Evolutionary conservation across 2,113 vertebrate genomes (phyloP), one percentile per base, ranked within the genome.

Genomic region (Rhadina sibilatrix): DNA sequence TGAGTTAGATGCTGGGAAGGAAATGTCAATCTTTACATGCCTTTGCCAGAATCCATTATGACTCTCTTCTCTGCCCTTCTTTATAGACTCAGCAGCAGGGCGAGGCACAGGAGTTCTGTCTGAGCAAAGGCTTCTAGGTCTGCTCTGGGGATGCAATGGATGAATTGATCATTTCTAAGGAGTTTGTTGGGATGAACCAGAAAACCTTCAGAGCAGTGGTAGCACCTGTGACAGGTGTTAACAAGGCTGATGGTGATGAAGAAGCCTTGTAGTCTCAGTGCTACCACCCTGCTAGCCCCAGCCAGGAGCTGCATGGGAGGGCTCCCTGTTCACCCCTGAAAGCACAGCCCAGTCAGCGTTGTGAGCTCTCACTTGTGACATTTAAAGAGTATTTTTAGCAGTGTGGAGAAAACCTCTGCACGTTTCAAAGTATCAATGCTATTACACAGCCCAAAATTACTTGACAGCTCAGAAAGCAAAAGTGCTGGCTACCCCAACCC

Each of bases 391-490:
- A 9, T 38, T 95, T 86, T 91, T 37, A 42, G 31, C 44, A 65
- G 37, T 1, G 4, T 10, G 42, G 61, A 85, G 84, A 65, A 89
- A 70, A 85, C 52, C 19, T 66, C 65, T 31, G 25, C 44, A 11
- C 0, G 0, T 93, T 85, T 89, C 81, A 31, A 59, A 87, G 33
- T 46, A 63, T 66, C n/a, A 8, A 3, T 85, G 84, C 37, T 71
- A n/a, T 65, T 76, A 68, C 64, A 11, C 7, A 60, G 61, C 31
- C 27, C 60, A 76, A 47, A 92, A 89, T 72, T 74, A 84, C 84
- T 60, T 63, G 70, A 86, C 49, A 69, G 49, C 57, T 93, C 56
- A 40, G 75, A 97, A 94, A 90, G 64, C 47, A 90, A 82, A 94
- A 92, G 65, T 76, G 33, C 59, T 38, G 35, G 40, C 49, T 92